These are phyloP conservation scores for Andrena hattorfiana DNA, from an alignment of 2,888 invertebrate species.

Conservation along the genomic window DNA sequence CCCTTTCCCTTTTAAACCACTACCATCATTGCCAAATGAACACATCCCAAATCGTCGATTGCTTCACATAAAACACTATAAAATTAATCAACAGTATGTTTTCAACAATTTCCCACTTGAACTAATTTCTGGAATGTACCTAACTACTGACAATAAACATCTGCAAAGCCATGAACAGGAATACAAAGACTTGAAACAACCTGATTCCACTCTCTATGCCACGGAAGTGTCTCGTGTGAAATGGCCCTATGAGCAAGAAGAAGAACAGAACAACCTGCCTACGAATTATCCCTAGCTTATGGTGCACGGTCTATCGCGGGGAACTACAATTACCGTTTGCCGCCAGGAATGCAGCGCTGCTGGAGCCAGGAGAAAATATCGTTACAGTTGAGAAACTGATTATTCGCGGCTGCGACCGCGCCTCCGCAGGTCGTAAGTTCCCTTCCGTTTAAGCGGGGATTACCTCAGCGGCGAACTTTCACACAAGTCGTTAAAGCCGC, in stretches of 20 bases:
- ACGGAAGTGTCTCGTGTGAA: not conserved
- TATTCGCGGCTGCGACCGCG: constrained; percentile 35
- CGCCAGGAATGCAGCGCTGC: not conserved
- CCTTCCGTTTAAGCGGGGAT: constrained; percentile 17
- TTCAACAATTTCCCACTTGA: no score
- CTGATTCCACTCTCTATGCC: no score
- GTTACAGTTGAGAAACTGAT: constrained; percentile 43
- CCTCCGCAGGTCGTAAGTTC: constrained; percentile 30
- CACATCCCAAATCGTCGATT: no score
- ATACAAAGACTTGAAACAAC: no score
- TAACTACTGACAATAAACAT: no score
- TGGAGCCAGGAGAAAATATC: constrained; percentile 14
- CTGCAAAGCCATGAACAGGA: no score
- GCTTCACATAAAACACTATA: no score
- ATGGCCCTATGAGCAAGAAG: not conserved
- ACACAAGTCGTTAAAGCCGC: constrained; percentile 44
- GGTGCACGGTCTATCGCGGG: not conserved
- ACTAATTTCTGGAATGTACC: no score
- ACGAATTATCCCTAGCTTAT: not conserved
- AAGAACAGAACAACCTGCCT: no score
- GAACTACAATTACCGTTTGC: constrained; percentile 3
- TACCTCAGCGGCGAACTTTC: constrained; percentile 59
- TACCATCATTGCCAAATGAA: no score
- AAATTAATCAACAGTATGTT: no score
- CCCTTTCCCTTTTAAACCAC: no score